Evolutionary conservation across 2,113 vertebrate species (phyloP), one percentile per base, ranked within the genome.

Genomic region (Calidris pygmaea): DNA sequence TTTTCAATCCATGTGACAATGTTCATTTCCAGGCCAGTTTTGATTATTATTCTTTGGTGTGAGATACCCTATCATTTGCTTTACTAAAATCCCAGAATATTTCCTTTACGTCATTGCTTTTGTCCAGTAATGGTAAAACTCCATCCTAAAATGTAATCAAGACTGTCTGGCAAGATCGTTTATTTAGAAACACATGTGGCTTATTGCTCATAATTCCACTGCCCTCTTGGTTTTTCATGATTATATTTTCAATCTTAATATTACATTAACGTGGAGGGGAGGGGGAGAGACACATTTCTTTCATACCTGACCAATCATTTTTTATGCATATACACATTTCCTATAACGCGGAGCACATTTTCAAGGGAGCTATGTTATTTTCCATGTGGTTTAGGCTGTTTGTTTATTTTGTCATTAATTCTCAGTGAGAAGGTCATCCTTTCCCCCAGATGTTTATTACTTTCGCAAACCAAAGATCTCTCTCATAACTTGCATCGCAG

Each of bases 81-180:
- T 93, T 72, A 53, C 85, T 85, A 37, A 95, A 95, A 96, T 94
- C 90, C 71, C 85, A 90, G 84, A 94, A 83, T 89, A 91, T 92
- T 96, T 97, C 89, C 78, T 96, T 96, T 94, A 85, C 76, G 3
- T 96, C 97, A 95, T 87, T 96, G 79, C 24, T 56, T 96, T 95
- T 94, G 85, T 95, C 76, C 85, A 77, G 56, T 66, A 90, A 95
- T 78, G 78, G 86, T 94, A 90, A 92, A 96, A 95, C 74, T 59
- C 85, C 73, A 91, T 96, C 92, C 85, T 91, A 95, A 95, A 95
- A 95, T 91, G 67, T 95, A 96, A 97, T 96, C 96, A 96, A 93
- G 94, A 70, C 63, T 93, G 52, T 90, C 89, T 96, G 97, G 94
- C 92, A 97, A 93, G 70, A 48, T 94, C 72, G 89, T 97, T 92